Conservation (phyloP, 2,888 invertebrate species). For the Tanypteryx hageni region DNA sequence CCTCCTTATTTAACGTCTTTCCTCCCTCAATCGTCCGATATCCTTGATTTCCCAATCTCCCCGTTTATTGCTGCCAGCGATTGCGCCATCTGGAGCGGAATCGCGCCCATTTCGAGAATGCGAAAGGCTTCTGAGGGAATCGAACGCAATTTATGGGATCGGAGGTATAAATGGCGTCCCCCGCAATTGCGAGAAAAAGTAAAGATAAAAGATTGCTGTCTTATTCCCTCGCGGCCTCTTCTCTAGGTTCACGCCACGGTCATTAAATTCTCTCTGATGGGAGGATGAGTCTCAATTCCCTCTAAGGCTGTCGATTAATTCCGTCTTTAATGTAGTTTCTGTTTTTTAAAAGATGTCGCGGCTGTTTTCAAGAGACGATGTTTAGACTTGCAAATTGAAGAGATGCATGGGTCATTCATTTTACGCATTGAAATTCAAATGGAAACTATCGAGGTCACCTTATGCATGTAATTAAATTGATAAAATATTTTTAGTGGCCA, state of each 20-base stretch:
- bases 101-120: constrained; percentile 21
- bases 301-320: neutral
- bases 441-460: too few species aligned
- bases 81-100: neutral
- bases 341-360: too few species aligned
- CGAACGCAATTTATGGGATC: neutral
- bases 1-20: neutral
- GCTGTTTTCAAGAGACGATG: too few species aligned
- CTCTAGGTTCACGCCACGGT: neutral
- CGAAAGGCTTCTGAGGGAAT: neutral
- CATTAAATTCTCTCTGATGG: neutral
- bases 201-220: neutral
- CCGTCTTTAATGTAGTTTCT: neutral
- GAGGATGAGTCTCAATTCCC: neutral
- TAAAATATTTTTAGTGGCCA: too few species aligned
- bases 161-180: neutral
- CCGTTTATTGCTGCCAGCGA: neutral
- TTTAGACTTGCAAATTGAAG: too few species aligned
- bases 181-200: neutral
- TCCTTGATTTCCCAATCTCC: neutral
- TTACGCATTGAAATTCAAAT: too few species aligned
- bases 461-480: too few species aligned
- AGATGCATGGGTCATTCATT: too few species aligned
- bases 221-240: neutral
- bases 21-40: neutral